These are phyloP conservation scores for Columbina picui DNA, from an alignment of 2,113 vertebrate species.

Conservation along the genomic window DNA sequence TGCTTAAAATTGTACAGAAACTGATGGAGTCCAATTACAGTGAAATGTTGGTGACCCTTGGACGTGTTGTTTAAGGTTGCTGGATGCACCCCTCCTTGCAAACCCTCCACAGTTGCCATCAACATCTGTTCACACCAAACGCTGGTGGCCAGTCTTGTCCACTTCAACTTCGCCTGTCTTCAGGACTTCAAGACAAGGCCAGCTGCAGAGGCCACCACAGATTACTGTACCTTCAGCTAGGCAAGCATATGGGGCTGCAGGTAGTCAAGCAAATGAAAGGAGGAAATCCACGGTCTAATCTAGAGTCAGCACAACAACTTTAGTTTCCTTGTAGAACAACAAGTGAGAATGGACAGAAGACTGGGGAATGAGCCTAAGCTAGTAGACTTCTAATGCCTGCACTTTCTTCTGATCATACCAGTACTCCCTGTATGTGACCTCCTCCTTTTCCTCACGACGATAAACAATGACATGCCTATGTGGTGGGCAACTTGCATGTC, in stretches of 20 bases:
- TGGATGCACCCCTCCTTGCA: neutral
- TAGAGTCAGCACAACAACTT: neutral
- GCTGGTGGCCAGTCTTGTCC: neutral
- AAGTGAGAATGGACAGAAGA: neutral
- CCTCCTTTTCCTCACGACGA: neutral
- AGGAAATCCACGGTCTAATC: neutral
- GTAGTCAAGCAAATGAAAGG: neutral
- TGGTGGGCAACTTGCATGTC: neutral
- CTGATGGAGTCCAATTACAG: neutral
- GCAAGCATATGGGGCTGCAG: neutral
- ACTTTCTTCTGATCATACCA: neutral
- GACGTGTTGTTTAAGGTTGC: neutral
- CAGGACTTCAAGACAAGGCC: neutral
- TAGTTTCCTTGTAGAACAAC: neutral
- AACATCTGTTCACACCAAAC: neutral
- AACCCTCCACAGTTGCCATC: neutral
- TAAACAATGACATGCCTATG: neutral
- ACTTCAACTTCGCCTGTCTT: neutral
- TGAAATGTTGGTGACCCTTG: neutral
- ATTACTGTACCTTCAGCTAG: neutral
- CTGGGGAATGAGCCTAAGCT: neutral
- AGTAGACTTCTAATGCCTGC: neutral
- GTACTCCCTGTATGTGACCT: fast-evolving
- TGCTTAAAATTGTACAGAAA: neutral
- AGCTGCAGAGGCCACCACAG: neutral